Evolutionary conservation across 2,888 invertebrate species (phyloP).

Genomic region (Phorcus lineatus): DNA sequence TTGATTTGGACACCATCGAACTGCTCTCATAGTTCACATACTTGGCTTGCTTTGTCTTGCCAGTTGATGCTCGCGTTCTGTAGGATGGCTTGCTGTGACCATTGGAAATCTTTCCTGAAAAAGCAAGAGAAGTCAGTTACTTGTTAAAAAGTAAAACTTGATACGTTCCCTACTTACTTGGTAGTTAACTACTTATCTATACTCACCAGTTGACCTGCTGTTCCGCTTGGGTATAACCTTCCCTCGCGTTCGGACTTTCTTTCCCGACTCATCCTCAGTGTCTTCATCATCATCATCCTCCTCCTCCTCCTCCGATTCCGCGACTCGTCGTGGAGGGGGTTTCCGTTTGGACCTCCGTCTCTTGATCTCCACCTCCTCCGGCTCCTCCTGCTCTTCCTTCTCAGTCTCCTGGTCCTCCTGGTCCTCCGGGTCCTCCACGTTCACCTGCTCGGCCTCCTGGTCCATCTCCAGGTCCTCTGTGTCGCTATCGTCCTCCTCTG

Average conservation of each 20-base stretch:
- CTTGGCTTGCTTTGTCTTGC: constrained; percentile 23
- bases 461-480: constrained; percentile 36
- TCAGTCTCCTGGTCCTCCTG: neutral
- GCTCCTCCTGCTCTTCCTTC: neutral
- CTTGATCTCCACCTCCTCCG: neutral
- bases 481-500: constrained; percentile 35
- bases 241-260: neutral
- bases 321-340: neutral
- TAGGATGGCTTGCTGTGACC: constrained; percentile 17
- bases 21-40: constrained; percentile 4
- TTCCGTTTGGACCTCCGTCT: neutral
- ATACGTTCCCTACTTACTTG: neutral
- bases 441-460: constrained; percentile 35
- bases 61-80: constrained; percentile 31
- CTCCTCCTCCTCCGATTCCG: constrained; percentile 28
- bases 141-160: neutral
- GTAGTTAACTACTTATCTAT: neutral
- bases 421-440: constrained; percentile 26
- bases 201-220: neutral
- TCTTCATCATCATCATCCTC: constrained; percentile 29
- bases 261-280: neutral
- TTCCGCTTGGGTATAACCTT: neutral
- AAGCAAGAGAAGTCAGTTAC: neutral
- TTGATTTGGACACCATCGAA: constrained; percentile 7
- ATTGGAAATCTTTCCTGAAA: constrained; percentile 18